Base-by-base conservation (phyloP, 2,888 invertebrate species). In the Eumacrocentrus americanus region DNA sequence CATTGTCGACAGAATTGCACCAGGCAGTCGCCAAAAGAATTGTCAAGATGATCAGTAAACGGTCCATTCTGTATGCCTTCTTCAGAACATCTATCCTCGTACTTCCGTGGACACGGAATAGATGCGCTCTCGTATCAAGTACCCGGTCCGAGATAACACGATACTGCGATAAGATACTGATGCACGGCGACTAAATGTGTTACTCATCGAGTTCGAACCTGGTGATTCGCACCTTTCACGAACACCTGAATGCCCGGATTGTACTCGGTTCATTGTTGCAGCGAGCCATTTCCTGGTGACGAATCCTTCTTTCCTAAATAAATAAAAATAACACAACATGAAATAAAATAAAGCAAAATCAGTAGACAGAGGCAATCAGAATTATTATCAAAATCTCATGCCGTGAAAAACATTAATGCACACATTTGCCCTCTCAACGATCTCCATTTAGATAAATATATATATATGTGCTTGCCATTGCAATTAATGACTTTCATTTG, bases 401-500 rank as follows among this genome's bases (percentile, higher is more conserved):
- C 53, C 54, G 65, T 58, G 58, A 62, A 67, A 59, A 61, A 58
- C 42, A 66, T 66, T 64, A 61, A 67, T 67, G 60, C 53, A 34
- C 52, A 58, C 59, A 64, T 63, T 60, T 63, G 62, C 64, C 61
- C 64, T 63, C 64, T 63, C 61, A 47, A 62, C 53, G 67, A 68
- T 65, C 62, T 61, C 56, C 60, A 65, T 67, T 68, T 61, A 68
- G 65, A 68, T 67, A 67, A 61, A 63, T 59, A 4, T 23, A 40
- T 51, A 62, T 55, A 58, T n/a, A n/a, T n/a, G n/a, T 40, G 38
- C 53, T 61, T 65, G 56, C 61, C 60, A 62, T 65, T 67, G 65
- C 62, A 62, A 68, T 65, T 65, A 65, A 65, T 58, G 59, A 60
- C 67, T 67, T 67, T 60, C 65, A 67, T 65, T 61, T 52, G 60